Evolutionary conservation across 2,113 vertebrate genomes (phyloP).

Genomic region (Crotalus tigris): DNA sequence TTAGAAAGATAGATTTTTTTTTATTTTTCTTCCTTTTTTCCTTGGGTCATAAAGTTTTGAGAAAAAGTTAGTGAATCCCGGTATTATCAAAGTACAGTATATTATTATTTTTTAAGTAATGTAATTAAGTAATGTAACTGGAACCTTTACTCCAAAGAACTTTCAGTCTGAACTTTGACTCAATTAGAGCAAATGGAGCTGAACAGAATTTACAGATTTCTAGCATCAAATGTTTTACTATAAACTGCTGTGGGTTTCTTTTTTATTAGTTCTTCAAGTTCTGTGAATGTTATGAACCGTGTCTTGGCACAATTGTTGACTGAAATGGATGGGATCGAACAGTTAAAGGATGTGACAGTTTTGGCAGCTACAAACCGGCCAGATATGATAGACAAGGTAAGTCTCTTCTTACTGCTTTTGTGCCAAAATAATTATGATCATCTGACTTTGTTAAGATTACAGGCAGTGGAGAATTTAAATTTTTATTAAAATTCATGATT

Average conservation of each 20-base stretch:
- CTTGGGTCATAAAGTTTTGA: neutral
- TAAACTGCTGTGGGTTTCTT: neutral
- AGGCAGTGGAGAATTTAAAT: slow-evolving; percentile 19
- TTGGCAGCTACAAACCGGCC: slow-evolving; percentile 96
- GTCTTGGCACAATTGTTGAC: slow-evolving; percentile 95
- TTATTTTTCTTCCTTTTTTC: neutral
- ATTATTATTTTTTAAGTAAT: neutral
- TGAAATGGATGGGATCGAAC: slow-evolving; percentile 97
- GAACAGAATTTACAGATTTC: neutral
- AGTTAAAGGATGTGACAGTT: slow-evolving; percentile 88
- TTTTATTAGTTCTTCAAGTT: slow-evolving; percentile 77
- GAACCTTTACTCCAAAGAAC: neutral
- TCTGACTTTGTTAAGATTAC: slow-evolving; percentile 7
- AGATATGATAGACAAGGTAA: slow-evolving; percentile 97
- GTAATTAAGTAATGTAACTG: neutral
- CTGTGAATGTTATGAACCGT: slow-evolving; percentile 85
- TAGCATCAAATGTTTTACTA: neutral
- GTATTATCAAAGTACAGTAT: neutral
- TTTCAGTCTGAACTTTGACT: neutral
- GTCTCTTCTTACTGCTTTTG: neutral
- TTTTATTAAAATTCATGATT: neutral
- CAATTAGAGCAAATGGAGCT: neutral
- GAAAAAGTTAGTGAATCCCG: neutral
- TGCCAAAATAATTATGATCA: slow-evolving; percentile 16
- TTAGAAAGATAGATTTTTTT: neutral